These are phyloP conservation scores for human (Homo sapiens) DNA, from an alignment of 2,113 vertebrate genomes.

Conservation along the genomic window GRCh38 chr11:130859001-130859500, in stretches of 20 bases:
- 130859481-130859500: neutral
- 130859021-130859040: neutral
- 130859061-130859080: neutral
- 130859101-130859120: neutral
- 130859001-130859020: neutral
- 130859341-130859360: neutral
- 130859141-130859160: neutral
- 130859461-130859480: neutral
- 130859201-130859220: neutral
- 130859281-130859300: neutral
- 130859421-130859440: neutral
- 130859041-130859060: neutral
- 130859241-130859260: neutral
- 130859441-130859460: neutral
- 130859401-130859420: neutral
- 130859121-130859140: neutral
- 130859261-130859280: no score
- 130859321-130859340: fast-evolving
- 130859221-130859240: neutral
- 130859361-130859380: fast-evolving
- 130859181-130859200: neutral
- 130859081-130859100: neutral
- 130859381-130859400: neutral
- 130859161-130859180: neutral
- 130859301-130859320: neutral